Conservation (phyloP, 2,888 invertebrate genomes). For the Metallyticus violacea region DNA sequence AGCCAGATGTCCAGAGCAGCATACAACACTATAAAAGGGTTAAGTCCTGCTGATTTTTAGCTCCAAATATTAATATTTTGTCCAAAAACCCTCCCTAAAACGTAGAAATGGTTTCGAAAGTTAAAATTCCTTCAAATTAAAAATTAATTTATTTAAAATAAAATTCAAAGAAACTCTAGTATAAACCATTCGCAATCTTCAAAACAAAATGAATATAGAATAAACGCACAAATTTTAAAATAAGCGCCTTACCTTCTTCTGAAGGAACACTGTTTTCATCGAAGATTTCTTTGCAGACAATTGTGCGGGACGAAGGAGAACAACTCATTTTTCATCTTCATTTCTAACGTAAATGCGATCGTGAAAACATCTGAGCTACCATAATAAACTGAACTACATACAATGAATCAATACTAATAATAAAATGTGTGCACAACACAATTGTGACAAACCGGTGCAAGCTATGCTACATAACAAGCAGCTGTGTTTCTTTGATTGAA, state of each 20-base stretch:
- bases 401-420: background rate
- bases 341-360: conserved; percentile 15
- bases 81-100: no score
- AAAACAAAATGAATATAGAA: conserved; percentile 14
- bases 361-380: background rate
- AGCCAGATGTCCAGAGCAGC: background rate
- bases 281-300: conserved; percentile 80
- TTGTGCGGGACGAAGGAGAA: conserved; percentile 41
- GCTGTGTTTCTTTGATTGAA: background rate
- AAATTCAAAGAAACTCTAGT: background rate
- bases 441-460: background rate
- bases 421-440: background rate
- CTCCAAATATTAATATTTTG: no score
- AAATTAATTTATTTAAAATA: no score
- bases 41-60: no score
- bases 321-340: conserved; percentile 33
- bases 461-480: background rate
- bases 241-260: conserved; percentile 64
- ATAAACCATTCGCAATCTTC: background rate
- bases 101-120: no score
- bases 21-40: no score
- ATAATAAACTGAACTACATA: background rate
- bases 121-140: no score
- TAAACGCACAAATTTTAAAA: background rate
- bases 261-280: conserved; percentile 82